phyloP scores from a whole-genome alignment of 2,888 invertebrate genomes.

The Operophtera brumata region DNA sequence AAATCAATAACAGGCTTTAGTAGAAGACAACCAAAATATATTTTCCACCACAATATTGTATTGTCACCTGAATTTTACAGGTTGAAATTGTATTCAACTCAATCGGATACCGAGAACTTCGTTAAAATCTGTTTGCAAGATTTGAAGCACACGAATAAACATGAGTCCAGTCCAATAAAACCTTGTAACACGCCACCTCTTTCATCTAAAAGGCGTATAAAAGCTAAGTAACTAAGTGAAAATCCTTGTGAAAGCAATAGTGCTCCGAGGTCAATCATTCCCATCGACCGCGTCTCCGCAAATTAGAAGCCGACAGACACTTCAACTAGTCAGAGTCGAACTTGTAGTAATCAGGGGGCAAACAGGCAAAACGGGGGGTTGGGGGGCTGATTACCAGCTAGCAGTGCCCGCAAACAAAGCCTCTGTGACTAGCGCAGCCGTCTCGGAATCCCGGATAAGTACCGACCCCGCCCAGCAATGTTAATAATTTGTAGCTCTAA shows the following conservation, averaged over 20 bases:
- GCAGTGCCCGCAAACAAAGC: constrained; percentile 64
- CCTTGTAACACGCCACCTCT: constrained; percentile 17
- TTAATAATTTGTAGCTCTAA: constrained; percentile 54
- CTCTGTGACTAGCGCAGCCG: constrained; percentile 59
- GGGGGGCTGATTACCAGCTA: constrained; percentile 57
- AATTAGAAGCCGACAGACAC: constrained; percentile 66
- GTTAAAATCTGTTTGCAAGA: no score
- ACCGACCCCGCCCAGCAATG: constrained; percentile 53
- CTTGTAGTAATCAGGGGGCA: constrained; percentile 21
- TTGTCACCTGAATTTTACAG: no score
- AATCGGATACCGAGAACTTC: no score
- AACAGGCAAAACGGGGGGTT: not conserved
- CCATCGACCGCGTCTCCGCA: constrained; percentile 47
- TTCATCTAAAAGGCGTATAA: constrained; percentile 38
- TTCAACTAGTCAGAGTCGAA: constrained; percentile 53
- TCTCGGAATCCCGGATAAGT: constrained; percentile 61
- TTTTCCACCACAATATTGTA: no score
- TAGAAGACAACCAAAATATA: no score
- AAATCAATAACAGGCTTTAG: not conserved
- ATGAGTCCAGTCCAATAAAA: no score
- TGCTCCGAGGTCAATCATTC: constrained; percentile 57
- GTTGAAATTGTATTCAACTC: no score
- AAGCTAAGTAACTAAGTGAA: constrained; percentile 39
- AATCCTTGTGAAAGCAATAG: constrained; percentile 44
- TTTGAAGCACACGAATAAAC: no score